Evolutionary conservation across 2,797 vertebrate species (phyloP), one percentile per base, ranked within the genome.

Genomic region (Sandelia bainsii): DNA sequence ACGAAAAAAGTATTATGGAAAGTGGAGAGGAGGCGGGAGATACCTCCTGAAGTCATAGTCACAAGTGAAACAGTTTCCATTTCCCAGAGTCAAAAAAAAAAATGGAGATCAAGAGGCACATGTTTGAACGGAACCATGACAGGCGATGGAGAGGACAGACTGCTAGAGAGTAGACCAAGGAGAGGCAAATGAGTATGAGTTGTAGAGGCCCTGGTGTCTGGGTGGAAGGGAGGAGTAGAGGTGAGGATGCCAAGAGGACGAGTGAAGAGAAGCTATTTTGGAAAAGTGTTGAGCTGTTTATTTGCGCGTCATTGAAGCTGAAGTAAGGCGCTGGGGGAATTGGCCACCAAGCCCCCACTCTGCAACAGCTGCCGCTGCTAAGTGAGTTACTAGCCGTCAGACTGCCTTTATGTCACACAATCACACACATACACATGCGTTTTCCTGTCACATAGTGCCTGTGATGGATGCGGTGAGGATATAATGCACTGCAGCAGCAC

Each of bases 351-450:
- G 96, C 96, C 95, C 94, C 96, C 84, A 93, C 94, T 94, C 95
- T 60, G 94, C 96, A 99, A 98, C 98, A 99, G 97, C 98, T 99
- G 98, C 96, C 95, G 96, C 96, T 95, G 96, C 96, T 99, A 99
- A 99, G 98, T 98, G 97, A 99, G 98, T 99, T 99, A 99, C 96
- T 95, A 95, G 96, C 96, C 95, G 96, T 99, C 97, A 98, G 96
- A 98, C 97, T 97, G 89, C 97, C 96, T 98, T 98, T 98, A 98
- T 99, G 97, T 98, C 98, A 98, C 96, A 95, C 90, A 97, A 95
- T 95, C 87, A 87, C 79, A 86, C 73, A 77, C 87, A 81, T 76
- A 80, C 87, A 78, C 84, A 65, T 69, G 77, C 83, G 78, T 88
- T 87, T 82, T 64, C 76, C 86, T 89, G 91, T 91, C 88, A 92